Conservation (phyloP, 1,140 invertebrate species). For the Listronotus oregonensis region DNA sequence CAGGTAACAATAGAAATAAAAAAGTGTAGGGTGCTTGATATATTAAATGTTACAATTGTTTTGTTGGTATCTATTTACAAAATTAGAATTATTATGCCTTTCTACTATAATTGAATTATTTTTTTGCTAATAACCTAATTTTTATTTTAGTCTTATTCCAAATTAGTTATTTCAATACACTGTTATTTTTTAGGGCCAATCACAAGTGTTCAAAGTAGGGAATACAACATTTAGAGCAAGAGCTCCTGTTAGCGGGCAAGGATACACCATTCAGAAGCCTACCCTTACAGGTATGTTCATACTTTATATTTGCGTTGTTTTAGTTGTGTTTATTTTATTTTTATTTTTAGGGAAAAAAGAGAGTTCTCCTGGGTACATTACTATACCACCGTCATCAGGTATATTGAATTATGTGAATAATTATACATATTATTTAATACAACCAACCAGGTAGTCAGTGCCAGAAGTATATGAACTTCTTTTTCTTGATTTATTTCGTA, state of each 20-base stretch:
- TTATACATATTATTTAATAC: too few relatives aligned
- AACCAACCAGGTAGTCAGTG: too few relatives aligned
- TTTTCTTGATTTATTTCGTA: too few relatives aligned
- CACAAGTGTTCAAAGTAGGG: constrained; percentile 18
- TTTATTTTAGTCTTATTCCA: too few relatives aligned
- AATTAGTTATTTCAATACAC: too few relatives aligned
- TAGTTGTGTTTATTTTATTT: neutral
- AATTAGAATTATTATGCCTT: too few relatives aligned
- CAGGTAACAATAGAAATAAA: neutral
- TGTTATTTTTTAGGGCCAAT: neutral
- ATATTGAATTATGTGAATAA: neutral
- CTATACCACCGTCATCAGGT: constrained; percentile 14
- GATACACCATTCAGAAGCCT: constrained; percentile 1
- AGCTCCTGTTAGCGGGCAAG: neutral
- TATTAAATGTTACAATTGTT: too few relatives aligned
- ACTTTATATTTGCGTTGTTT: neutral
- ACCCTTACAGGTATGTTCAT: constrained; percentile 4
- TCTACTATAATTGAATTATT: too few relatives aligned
- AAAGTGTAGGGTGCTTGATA: too few relatives aligned
- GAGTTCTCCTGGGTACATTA: neutral
- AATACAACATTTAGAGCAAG: constrained; percentile 24
- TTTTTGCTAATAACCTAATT: too few relatives aligned
- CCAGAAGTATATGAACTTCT: too few relatives aligned
- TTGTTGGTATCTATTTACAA: too few relatives aligned
- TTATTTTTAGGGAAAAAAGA: neutral